These are phyloP conservation scores for Copidosoma floridanum DNA, from an alignment of 1,140 invertebrate genomes.

Conservation along the genomic window DNA sequence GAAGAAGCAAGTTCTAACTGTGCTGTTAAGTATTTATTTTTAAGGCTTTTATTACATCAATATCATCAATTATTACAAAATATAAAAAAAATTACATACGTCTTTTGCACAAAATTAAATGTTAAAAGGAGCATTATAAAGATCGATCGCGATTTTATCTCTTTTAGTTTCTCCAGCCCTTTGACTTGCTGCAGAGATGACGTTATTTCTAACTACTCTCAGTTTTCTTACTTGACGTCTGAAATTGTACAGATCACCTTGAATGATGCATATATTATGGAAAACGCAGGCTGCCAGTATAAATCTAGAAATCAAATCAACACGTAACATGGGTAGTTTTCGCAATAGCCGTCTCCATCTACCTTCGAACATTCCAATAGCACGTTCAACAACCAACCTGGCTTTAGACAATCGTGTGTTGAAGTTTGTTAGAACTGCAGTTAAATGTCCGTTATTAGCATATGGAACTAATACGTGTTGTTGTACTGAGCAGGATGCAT, in stretches of 20 bases:
- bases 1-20: no score
- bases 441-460: background rate
- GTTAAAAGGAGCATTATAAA: no score
- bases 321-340: background rate
- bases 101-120: no score
- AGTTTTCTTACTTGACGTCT: background rate
- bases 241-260: background rate
- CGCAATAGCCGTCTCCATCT: background rate
- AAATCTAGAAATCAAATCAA: background rate
- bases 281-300: background rate
- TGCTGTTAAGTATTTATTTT: no score
- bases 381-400: no score
- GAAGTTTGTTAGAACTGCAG: background rate
- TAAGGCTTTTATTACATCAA: no score
- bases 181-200: background rate
- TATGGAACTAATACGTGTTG: background rate
- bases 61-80: no score
- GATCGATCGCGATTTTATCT: background rate
- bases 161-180: background rate
- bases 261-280: background rate
- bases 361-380: background rate
- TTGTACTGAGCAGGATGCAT: background rate
- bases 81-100: no score
- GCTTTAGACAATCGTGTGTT: background rate
- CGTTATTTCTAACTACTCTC: background rate